Percentiles rank a stretch among this genome's conserved stretches.
phyloP scores from a whole-genome alignment of 2,113 vertebrate species.

The Pterocles gutturalis region DNA sequence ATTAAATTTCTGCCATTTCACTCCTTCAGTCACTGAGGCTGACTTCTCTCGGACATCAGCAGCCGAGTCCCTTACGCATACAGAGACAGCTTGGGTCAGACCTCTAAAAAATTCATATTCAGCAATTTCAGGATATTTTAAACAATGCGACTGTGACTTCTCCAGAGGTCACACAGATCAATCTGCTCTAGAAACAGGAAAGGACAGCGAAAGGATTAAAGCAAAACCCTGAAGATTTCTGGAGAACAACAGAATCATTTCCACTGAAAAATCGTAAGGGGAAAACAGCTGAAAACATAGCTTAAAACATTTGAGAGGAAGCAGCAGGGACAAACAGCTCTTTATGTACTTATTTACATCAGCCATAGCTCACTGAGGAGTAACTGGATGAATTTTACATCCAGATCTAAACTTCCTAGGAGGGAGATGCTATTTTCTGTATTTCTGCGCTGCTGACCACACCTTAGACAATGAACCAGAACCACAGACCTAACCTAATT shows the following conservation, averaged over 20 bases:
- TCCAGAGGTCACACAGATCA: neutral
- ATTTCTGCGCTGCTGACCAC: neutral
- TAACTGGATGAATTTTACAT: neutral
- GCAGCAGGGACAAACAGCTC: neutral
- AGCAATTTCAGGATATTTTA: neutral
- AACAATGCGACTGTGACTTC: neutral
- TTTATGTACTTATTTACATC: neutral
- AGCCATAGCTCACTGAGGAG: neutral
- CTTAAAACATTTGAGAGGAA: neutral
- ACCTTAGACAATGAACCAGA: neutral
- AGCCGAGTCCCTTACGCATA: neutral
- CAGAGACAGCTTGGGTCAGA: neutral
- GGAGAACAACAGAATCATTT: neutral
- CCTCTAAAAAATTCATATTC: neutral
- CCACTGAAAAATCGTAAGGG: neutral
- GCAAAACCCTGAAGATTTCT: conserved; percentile 3
- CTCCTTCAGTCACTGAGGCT: neutral
- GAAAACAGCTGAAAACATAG: accelerated
- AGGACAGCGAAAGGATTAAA: neutral
- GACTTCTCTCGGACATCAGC: neutral
- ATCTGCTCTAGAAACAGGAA: neutral
- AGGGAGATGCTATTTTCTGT: neutral
- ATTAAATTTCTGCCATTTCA: neutral
- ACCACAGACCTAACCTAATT: neutral
- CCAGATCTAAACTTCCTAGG: neutral